Percentiles rank a stretch among this genome's conserved stretches.
Conservation (phyloP, 2,888 invertebrate species). For the Chymomyza fuscimana region DNA sequence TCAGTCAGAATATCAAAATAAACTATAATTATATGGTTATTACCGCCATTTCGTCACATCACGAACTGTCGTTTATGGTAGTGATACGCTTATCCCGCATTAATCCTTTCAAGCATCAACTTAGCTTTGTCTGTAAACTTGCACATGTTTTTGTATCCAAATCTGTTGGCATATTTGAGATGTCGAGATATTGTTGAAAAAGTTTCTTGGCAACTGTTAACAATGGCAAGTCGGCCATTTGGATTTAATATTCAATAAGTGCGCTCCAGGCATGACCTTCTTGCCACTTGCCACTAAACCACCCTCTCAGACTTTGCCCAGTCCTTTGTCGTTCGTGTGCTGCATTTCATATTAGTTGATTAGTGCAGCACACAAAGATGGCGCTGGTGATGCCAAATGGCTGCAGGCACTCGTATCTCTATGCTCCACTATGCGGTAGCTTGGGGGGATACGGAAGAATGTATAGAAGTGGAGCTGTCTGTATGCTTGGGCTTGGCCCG, state of each 20-base stretch:
- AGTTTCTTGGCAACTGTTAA: not conserved
- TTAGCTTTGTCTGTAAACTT: not conserved
- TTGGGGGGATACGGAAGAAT: not conserved
- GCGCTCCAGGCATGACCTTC: conserved; percentile 30
- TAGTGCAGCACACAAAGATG: conserved; percentile 45
- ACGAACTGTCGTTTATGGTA: too few species aligned
- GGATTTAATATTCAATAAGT: conserved; percentile 47
- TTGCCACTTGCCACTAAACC: not conserved
- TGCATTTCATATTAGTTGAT: conserved; percentile 63
- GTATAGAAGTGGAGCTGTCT: not conserved
- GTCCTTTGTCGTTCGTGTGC: conserved; percentile 11
- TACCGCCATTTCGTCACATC: too few species aligned
- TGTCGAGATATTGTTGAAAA: not conserved
- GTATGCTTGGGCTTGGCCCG: not conserved
- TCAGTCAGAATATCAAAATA: too few species aligned
- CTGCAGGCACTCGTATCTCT: conserved; percentile 26
- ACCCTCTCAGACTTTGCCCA: not conserved
- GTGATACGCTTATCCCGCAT: not conserved
- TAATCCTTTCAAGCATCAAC: not conserved
- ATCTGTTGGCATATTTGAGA: conserved; percentile 31
- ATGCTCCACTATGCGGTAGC: not conserved
- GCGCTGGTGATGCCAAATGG: conserved; percentile 36
- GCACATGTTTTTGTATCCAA: not conserved
- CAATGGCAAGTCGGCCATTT: not conserved
- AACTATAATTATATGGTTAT: too few species aligned